Evolutionary conservation across 2,888 invertebrate genomes (phyloP).

Genomic region (Hyalella azteca): DNA sequence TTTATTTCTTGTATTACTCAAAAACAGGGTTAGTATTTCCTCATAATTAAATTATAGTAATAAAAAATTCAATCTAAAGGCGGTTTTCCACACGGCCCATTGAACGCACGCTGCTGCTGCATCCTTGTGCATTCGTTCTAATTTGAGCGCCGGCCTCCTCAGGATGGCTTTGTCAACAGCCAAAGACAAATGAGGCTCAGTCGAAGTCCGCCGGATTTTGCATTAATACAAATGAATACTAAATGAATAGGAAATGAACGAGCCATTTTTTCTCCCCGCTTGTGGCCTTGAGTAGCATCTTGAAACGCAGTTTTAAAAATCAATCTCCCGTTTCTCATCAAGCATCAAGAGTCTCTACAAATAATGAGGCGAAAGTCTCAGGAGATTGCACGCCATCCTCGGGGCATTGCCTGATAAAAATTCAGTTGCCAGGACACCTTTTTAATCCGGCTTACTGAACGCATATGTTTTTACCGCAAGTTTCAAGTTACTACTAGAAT

Average conservation of each 20-base stretch:
- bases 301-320: background rate
- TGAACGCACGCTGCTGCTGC: background rate
- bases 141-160: background rate
- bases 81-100: background rate
- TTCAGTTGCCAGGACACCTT: no score
- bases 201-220: background rate
- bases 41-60: no score
- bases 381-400: background rate
- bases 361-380: background rate
- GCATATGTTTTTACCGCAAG: no score
- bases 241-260: constrained; percentile 6
- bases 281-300: background rate
- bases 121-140: background rate
- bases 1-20: no score
- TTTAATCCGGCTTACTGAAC: no score
- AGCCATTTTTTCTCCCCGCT: background rate
- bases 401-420: no score
- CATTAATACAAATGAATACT: constrained; percentile 31
- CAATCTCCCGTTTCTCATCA: background rate
- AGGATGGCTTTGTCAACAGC: constrained; percentile 12
- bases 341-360: background rate
- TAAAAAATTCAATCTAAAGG: no score
- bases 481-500: no score
- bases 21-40: no score
- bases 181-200: constrained; percentile 22